These are phyloP conservation scores for Poliocrania exsul DNA, from an alignment of 2,797 vertebrate species.

Conservation along the genomic window DNA sequence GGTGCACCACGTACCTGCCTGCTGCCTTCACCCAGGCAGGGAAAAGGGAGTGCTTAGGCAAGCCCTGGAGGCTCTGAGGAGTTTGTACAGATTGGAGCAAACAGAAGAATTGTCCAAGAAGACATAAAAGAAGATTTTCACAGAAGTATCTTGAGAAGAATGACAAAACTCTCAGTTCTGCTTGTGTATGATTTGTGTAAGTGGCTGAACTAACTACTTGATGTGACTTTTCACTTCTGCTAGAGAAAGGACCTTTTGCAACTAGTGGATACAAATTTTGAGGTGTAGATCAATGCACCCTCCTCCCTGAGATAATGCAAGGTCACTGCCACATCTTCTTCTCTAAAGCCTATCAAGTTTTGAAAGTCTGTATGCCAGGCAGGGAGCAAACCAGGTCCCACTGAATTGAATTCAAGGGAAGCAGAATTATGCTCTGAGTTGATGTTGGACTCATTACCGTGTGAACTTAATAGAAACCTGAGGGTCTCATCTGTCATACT, in stretches of 20 bases:
- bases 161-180: not conserved
- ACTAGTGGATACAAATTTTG: not conserved
- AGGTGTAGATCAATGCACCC: not conserved
- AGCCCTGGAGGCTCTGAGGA: not conserved
- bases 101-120: not conserved
- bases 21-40: not conserved
- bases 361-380: not conserved
- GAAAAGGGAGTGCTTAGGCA: not conserved
- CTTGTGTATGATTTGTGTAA: not conserved
- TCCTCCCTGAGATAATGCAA: not conserved
- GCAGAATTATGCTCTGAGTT: not conserved
- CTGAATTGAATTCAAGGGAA: not conserved
- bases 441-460: accelerated
- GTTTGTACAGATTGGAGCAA: not conserved
- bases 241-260: not conserved
- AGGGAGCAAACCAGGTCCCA: not conserved
- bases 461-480: not conserved
- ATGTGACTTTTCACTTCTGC: not conserved
- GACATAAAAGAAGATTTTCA: not conserved
- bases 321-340: not conserved
- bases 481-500: not conserved
- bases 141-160: not conserved
- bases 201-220: not conserved
- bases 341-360: not conserved
- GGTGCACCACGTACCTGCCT: not conserved